These are phyloP conservation scores for Mastigias papua DNA, from an alignment of 30 jellyfish, hydroid and myxozoan genomes.

Conservation along the genomic window DNA sequence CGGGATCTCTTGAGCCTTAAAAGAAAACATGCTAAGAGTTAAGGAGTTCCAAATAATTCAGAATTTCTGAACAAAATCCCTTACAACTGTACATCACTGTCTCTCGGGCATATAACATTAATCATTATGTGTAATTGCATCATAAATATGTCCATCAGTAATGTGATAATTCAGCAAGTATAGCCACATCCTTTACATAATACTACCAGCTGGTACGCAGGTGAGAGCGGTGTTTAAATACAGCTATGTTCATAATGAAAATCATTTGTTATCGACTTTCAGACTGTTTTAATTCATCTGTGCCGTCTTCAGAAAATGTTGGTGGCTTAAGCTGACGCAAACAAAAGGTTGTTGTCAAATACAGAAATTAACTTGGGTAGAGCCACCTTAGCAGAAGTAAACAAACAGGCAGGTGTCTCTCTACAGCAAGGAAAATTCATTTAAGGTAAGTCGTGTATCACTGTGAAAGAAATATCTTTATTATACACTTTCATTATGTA, in stretches of 20 bases:
- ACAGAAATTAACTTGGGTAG: background rate
- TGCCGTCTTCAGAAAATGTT: background rate
- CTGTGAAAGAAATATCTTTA: no score
- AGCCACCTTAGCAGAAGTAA: background rate
- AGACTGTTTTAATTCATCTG: background rate
- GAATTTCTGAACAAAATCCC: background rate
- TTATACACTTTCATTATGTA: no score
- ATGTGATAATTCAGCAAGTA: background rate
- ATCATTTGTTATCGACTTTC: background rate
- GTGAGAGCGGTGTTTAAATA: background rate
- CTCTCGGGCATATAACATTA: background rate
- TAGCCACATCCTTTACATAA: slow-evolving; percentile 7
- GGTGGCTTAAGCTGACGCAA: background rate
- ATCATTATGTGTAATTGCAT: background rate
- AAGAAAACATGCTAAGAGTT: background rate
- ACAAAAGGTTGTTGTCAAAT: background rate
- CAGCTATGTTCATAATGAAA: background rate
- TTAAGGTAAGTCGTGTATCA: background rate
- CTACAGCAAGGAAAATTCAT: background rate
- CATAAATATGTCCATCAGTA: background rate
- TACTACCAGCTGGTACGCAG: slow-evolving; percentile 21
- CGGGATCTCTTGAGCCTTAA: slow-evolving; percentile 1
- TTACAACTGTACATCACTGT: background rate
- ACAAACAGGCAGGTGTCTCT: slow-evolving; percentile 1
- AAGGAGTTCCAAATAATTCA: background rate